Evolutionary conservation across 1,140 invertebrate genomes (phyloP), one percentile per base, ranked within the genome.

Genomic region (Pachypsylla venusta): DNA sequence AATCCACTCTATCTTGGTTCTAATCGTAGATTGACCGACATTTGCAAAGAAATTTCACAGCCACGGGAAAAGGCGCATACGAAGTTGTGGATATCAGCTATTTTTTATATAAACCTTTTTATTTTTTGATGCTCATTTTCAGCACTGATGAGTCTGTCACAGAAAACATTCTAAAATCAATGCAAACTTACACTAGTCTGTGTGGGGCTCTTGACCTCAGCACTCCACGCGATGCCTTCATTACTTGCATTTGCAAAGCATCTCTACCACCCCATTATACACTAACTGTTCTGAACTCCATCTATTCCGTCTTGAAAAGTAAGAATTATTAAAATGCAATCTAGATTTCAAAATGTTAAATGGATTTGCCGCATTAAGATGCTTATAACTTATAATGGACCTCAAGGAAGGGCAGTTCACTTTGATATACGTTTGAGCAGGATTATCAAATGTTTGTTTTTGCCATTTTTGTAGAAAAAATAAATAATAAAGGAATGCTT

Each of bases 201-300:
- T 87, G 86, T 66, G 90, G 89, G 12, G 70, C 80, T 59, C 69
- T 92, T 40, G 80, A 81, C 24, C 70, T 92, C 61, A 77, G 79
- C 25, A 81, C 77, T 25, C 82, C 89, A 0, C 77, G 93, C 40
- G 93, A 97, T 76, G 90, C 92, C 24, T 94, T 95, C 66, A 87
- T 96, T 39, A 91, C 88, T 48, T 85, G 92, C 2, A 81, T 98
- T 66, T 98, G 94, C 70, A 91, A 94, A 70, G 88, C 89, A 2
- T 94, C 93, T 0, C 75, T 99, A 59, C 95, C 95, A 2, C 89
- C 90, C 7, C 90, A 94, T 74, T 98, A 98, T 75, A 90, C 90
- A 14, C 77, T 94, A 60, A 89, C 87, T 5, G 86, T 93, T 27
- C 78, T 95, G 53, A 87, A 85, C 62, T 56, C 5, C 16, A n/a